These are phyloP conservation scores for Melospiza melodia DNA, from an alignment of 2,113 vertebrate species.

Conservation along the genomic window DNA sequence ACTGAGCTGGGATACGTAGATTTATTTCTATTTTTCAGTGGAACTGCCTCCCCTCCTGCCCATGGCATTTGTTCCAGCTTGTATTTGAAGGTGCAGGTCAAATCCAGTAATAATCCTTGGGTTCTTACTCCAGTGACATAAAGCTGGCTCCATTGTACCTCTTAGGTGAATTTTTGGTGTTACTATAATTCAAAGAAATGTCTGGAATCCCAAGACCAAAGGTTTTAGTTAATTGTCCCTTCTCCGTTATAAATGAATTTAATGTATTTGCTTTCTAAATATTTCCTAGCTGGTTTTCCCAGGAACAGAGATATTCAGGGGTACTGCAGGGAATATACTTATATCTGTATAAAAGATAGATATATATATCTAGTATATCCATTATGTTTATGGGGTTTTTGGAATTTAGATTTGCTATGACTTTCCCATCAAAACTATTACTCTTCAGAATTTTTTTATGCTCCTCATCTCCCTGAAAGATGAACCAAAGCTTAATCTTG, in stretches of 20 bases:
- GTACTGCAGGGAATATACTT: neutral
- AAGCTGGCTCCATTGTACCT: neutral
- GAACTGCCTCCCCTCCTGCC: neutral
- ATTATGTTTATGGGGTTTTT: neutral
- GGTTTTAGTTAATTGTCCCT: neutral
- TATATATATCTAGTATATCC: neutral
- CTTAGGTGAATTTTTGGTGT: neutral
- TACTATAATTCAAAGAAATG: neutral
- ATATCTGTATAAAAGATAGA: neutral
- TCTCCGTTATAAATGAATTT: neutral
- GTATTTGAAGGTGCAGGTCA: neutral
- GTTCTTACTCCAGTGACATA: neutral
- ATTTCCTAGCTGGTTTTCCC: neutral
- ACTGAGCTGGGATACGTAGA: neutral
- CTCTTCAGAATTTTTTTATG: neutral
- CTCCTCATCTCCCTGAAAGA: neutral
- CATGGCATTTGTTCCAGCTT: fast-evolving
- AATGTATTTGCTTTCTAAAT: neutral
- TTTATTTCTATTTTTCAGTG: neutral
- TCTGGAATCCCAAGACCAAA: neutral
- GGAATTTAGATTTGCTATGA: neutral
- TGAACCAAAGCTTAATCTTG: neutral
- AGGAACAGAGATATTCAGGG: neutral
- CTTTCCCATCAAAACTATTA: neutral
- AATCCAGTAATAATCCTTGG: neutral